phyloP scores from a whole-genome alignment of 2,113 vertebrate species.

The Elephas maximus region DNA sequence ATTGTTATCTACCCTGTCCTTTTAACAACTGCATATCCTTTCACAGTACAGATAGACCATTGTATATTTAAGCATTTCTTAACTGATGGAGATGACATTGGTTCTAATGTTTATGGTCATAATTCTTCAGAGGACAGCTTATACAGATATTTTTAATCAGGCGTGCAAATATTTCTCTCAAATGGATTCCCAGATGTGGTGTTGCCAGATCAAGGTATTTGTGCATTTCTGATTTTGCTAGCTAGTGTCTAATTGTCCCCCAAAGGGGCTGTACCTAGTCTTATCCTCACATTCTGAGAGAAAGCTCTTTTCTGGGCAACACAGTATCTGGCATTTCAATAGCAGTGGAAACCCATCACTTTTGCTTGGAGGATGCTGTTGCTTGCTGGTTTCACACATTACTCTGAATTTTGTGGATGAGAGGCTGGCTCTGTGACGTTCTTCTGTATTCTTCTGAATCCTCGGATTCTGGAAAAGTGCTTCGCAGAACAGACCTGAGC shows the following conservation, averaged over 20 bases:
- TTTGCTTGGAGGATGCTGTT: not conserved
- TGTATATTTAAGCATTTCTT: no score
- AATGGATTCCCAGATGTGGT: not conserved
- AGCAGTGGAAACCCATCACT: not conserved
- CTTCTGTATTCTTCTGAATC: not conserved
- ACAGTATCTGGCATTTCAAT: not conserved
- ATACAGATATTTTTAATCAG: not conserved
- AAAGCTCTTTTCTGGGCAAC: not conserved
- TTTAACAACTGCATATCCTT: not conserved
- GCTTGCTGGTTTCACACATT: not conserved
- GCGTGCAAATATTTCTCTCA: not conserved
- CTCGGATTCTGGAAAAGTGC: not conserved
- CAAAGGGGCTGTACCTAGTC: not conserved
- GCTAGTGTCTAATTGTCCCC: not conserved
- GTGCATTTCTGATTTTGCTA: not conserved
- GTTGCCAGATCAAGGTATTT: not conserved
- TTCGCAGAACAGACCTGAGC: not conserved
- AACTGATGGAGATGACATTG: no score
- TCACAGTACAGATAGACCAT: no score
- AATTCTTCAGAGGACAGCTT: not conserved
- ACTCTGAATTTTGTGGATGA: not conserved
- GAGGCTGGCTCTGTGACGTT: not conserved
- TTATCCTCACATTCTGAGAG: not conserved
- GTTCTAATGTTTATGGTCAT: no score
- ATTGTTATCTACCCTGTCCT: not conserved